These are phyloP conservation scores for Orchestia grillus DNA, from an alignment of 1,140 invertebrate species.

Conservation along the genomic window DNA sequence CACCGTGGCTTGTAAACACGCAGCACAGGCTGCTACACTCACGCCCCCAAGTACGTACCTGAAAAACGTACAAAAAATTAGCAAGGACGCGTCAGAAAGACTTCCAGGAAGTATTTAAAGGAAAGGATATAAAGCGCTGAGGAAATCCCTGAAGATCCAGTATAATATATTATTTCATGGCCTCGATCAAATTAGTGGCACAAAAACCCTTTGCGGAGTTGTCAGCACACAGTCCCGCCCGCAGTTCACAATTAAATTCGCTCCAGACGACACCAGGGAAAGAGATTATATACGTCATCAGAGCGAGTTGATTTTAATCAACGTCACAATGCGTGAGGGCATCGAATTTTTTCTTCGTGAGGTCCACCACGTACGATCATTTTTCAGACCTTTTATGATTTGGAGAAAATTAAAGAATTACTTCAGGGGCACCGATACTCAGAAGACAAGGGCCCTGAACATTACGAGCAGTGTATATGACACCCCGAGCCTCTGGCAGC, in stretches of 20 bases:
- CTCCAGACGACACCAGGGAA: not conserved
- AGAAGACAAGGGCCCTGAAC: too few species aligned
- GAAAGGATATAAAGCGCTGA: not conserved
- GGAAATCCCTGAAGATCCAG: not conserved
- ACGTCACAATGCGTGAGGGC: not conserved
- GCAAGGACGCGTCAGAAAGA: not conserved
- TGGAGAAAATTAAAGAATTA: not conserved
- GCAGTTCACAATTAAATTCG: not conserved
- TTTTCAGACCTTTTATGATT: not conserved
- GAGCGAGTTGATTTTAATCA: not conserved
- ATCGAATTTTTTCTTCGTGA: not conserved
- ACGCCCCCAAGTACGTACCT: not conserved
- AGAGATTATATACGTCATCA: not conserved
- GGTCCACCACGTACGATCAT: not conserved
- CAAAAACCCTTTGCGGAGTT: too few species aligned
- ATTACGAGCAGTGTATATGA: too few species aligned
- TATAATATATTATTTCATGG: not conserved
- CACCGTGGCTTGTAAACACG: not conserved
- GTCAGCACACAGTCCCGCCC: not conserved
- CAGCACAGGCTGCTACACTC: not conserved
- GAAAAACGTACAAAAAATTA: not conserved
- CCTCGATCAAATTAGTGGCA: not conserved
- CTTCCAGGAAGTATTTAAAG: not conserved
- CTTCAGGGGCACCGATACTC: not conserved
- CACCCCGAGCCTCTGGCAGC: too few species aligned